Evolutionary conservation across 1,140 invertebrate genomes (phyloP).

Genomic region (Magallana ariakensis): DNA sequence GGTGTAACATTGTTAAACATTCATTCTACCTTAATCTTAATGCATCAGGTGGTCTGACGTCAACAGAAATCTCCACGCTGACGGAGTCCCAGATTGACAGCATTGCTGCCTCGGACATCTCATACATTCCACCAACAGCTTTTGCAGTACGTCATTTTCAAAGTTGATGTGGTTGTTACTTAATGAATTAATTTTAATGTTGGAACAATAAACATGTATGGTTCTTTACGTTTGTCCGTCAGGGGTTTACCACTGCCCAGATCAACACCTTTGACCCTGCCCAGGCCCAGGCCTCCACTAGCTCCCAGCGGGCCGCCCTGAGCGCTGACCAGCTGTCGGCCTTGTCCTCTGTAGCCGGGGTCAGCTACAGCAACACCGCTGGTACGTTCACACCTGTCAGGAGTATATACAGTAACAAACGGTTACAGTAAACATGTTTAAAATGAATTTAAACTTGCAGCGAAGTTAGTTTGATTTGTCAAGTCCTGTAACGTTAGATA

Average conservation of each 20-base stretch:
- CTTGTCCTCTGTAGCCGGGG: conserved; percentile 41
- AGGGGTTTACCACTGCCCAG: conserved; percentile 51
- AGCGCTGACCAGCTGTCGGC: conserved; percentile 43
- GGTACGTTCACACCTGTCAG: background rate
- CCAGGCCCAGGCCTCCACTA: conserved; percentile 53
- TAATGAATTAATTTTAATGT: too few relatives aligned
- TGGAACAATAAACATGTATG: too few relatives aligned
- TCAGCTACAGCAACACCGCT: conserved; percentile 20
- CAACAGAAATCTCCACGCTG: conserved; percentile 41
- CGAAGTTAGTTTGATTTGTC: too few relatives aligned
- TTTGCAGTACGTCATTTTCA: conserved; percentile 45
- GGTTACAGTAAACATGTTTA: too few relatives aligned
- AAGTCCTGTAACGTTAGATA: too few relatives aligned
- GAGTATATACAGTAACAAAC: too few relatives aligned
- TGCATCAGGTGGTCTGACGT: conserved; percentile 46
- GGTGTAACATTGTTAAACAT: too few relatives aligned
- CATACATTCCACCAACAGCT: conserved; percentile 51
- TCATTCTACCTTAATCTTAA: too few relatives aligned
- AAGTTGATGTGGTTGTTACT: too few relatives aligned
- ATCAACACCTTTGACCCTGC: conserved; percentile 52
- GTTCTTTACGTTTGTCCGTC: background rate
- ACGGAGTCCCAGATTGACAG: conserved; percentile 54
- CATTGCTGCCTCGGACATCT: conserved; percentile 47
- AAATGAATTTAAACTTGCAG: too few relatives aligned
- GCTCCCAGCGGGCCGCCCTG: conserved; percentile 47